Evolutionary conservation across 2,113 vertebrate species (phyloP).

Genomic region (Corynorhinus townsendii): DNA sequence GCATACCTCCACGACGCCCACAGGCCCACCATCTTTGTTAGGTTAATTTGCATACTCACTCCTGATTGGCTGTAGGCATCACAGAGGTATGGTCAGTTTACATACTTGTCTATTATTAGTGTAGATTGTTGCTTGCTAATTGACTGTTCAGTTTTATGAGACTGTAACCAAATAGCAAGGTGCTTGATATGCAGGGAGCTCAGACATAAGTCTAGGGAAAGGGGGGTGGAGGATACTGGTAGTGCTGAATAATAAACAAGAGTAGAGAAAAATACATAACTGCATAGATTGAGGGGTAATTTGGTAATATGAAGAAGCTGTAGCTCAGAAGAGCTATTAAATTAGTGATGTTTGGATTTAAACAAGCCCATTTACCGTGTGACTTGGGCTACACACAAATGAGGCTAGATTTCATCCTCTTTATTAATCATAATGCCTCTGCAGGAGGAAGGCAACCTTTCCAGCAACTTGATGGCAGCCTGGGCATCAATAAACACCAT

Average conservation of each 20-base stretch:
- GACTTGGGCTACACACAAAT: background rate
- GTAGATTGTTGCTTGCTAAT: background rate
- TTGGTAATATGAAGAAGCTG: background rate
- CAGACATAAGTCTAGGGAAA: too few species aligned
- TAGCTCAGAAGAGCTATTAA: background rate
- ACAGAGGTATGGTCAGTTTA: too few species aligned
- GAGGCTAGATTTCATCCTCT: background rate
- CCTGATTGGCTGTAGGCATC: too few species aligned
- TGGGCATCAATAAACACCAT: background rate
- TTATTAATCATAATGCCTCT: background rate
- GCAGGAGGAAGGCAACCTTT: background rate
- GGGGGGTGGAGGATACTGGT: background rate
- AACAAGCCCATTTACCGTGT: background rate
- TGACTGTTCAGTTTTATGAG: background rate
- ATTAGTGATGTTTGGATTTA: background rate
- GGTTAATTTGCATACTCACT: too few species aligned
- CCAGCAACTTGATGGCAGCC: rapidly evolving
- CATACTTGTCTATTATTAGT: too few species aligned
- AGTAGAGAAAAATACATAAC: background rate
- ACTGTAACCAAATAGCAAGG: background rate
- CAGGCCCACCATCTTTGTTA: too few species aligned
- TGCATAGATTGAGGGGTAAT: background rate
- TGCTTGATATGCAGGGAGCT: background rate
- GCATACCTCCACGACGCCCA: too few species aligned
- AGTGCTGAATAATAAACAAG: background rate